Evolutionary conservation across 2,888 invertebrate genomes (phyloP), one percentile per base, ranked within the genome.

Genomic region (Rotaria magnacalcarata): DNA sequence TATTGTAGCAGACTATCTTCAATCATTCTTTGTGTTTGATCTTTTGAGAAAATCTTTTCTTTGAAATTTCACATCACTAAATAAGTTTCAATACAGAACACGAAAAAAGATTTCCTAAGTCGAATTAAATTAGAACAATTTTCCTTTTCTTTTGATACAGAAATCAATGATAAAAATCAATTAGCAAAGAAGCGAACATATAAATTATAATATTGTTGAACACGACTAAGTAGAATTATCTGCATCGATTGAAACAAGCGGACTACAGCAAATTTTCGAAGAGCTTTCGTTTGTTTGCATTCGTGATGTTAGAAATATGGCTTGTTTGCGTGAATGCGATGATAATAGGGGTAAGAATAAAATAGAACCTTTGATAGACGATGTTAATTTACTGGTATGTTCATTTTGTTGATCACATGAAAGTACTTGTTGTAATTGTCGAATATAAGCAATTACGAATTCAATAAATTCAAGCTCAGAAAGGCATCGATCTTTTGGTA

Each of bases 381-480:
- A 43, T n/a, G 80, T 41, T n/a, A 80, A 80, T 47, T 47, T 47
- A 80, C 34, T 47, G 1, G 47, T 41, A 43, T 16, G 19, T 75
- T 75, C 43, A 24, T 34, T 75, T 24, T 21, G 43, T 47, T 21
- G 43, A 80, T 80, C n/a, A n/a, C n/a, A 7, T n/a, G 43, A 47
- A 47, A 80, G 47, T 41, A 47, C 8, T 47, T 24, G 80, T 80
- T 80, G 80, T 47, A 80, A 47, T 80, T 80, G 47, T 80, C 24
- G 47, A 80, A 80, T 80, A n/a, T 80, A 80, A 47, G 24, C 47
- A 21, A 80, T 80, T 11, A 80, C 80, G 47, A 47, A 80, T 80
- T 80, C 47, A n/a, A 80, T 43, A 47, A 80, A n/a, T 47, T 80
- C 47, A n/a, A 80, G 47, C 47, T 80, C 80, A n/a, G 80, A 47